phyloP scores from a whole-genome alignment of 2,888 invertebrate genomes.

The Sphaerophoria taeniata region DNA sequence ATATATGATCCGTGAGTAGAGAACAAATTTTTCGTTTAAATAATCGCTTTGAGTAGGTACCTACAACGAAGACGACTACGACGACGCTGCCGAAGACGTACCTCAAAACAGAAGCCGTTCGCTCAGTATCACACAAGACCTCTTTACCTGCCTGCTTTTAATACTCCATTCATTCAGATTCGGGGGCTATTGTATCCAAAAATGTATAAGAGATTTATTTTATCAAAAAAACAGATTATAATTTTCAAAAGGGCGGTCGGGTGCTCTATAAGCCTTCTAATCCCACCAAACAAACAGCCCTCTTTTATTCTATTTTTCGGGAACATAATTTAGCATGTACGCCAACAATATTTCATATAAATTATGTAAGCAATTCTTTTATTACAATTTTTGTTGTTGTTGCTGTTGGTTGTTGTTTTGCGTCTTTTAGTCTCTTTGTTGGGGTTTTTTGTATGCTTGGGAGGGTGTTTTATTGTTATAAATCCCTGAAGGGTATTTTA shows the following conservation, averaged over 20 bases:
- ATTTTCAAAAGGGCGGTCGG: background rate
- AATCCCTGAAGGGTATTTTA: conserved; percentile 46
- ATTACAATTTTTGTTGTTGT: conserved; percentile 21
- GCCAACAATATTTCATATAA: conserved; percentile 67
- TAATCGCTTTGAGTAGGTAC: conserved; percentile 61
- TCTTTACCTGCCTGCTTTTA: background rate
- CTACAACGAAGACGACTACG: background rate
- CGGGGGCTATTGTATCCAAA: conserved; percentile 6
- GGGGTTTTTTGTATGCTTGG: background rate
- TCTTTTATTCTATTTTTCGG: conserved; percentile 24
- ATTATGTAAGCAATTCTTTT: conserved; percentile 65
- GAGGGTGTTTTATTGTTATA: conserved; percentile 27
- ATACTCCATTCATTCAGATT: conserved; percentile 23
- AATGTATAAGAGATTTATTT: conserved; percentile 60
- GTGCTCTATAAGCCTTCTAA: background rate
- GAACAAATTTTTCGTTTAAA: conserved; percentile 73
- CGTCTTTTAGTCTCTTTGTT: background rate
- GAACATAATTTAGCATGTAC: conserved; percentile 71
- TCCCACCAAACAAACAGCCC: background rate
- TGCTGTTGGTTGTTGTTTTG: background rate
- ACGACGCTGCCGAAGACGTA: too few relatives aligned
- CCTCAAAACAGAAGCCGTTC: background rate
- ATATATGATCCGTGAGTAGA: conserved; percentile 68
- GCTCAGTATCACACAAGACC: background rate
- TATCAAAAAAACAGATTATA: conserved; percentile 68